Evolutionary conservation across 2,888 invertebrate species (phyloP), one percentile per base, ranked within the genome.

Genomic region (Stenoptilia bipunctidactyla): DNA sequence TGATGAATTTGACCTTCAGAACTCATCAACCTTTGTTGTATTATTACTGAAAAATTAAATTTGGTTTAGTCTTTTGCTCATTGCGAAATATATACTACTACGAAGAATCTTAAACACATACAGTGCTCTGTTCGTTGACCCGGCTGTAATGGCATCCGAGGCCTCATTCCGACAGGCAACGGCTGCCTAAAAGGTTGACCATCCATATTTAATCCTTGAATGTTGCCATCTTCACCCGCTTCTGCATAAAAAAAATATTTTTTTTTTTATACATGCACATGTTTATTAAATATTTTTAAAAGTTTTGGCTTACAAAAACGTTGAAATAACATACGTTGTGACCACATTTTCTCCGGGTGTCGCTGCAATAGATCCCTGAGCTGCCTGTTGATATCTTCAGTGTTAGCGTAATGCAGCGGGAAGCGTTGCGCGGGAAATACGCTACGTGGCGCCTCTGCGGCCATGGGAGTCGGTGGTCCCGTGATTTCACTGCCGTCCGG

Each of bases 341-440:
- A 79, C 88, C 88, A 88, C 58, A 87, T 79, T 51, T 88, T 83
- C 33, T 83, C 88, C 44, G 92, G 91, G 55, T 92, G 92, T 38
- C 92, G 82, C 62, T 94, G 93, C 40, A 95, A 79, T 46, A 95
- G 71, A 62, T 94, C 94, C 15, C 94, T 77, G 35, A 95, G 79
- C 58, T 96, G 95, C 2, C 91, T 85, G 57, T 91, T 91, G 58
- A 90, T 72, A 51, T 79, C 75, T 40, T 76, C 76, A 45, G 61
- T 69, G 52, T 62, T 68, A 55, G 85, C 86, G 48, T 87, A 76
- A 58, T 85, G 85, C 27, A 75, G 61, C 50, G 70, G 86, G 58
- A 82, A 79, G 44, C 82, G 63, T 37, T 74, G 85, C 49, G 66
- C 77, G 42, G 60, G 84, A 72, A 69, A 86, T 47, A 72, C 53